phyloP scores from a whole-genome alignment of 1,140 invertebrate genomes.

The Neodiprion virginianus region DNA sequence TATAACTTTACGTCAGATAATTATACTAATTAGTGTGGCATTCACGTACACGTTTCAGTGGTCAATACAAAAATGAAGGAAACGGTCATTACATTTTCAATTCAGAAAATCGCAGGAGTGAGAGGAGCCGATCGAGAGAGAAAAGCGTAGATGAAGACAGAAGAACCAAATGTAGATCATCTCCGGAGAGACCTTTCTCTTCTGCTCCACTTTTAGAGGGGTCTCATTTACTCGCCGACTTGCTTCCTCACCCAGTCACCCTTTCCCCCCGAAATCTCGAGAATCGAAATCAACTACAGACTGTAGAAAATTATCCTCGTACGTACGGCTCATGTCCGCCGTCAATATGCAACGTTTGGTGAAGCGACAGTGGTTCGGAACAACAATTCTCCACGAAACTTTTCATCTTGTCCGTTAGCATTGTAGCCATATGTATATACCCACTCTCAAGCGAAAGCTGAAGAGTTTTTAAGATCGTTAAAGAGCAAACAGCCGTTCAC shows the following conservation, averaged over 20 bases:
- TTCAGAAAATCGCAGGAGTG: conserved; percentile 28
- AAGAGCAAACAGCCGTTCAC: background rate
- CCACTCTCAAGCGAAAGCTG: background rate
- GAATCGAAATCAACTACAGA: background rate
- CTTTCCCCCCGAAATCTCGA: background rate
- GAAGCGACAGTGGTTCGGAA: background rate
- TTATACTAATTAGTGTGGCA: background rate
- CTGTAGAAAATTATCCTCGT: background rate
- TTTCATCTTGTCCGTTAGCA: background rate
- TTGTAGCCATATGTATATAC: background rate
- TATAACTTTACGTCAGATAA: background rate
- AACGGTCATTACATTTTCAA: conserved; percentile 10
- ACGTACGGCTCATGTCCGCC: too few relatives aligned
- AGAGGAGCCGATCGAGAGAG: conserved; percentile 30
- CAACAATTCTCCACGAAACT: background rate
- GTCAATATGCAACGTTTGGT: background rate
- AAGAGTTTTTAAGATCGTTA: background rate
- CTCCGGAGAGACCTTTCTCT: conserved; percentile 58
- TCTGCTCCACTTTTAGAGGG: conserved; percentile 57
- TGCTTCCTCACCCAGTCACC: background rate
- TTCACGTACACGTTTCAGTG: background rate
- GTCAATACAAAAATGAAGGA: background rate
- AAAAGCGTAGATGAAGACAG: conserved; percentile 35
- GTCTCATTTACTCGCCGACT: background rate
- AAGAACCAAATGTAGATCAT: conserved; percentile 59